Evolutionary conservation across 2,113 vertebrate species (phyloP).

Genomic region (Spea bombifrons): DNA sequence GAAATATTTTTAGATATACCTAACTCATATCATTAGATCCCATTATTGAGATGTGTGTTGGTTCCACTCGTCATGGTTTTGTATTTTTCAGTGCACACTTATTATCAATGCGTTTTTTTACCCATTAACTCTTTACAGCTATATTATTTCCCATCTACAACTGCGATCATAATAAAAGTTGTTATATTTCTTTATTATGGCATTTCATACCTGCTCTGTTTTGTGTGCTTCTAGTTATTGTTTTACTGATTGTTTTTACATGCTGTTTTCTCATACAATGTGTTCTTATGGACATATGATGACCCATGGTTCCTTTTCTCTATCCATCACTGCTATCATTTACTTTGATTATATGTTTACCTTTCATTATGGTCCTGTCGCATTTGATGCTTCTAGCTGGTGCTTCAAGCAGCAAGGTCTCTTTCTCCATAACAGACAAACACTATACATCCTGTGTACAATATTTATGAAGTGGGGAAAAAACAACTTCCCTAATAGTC

Average conservation of each 20-base stretch:
- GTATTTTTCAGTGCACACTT: background rate
- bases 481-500: too few species aligned
- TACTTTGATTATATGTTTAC: too few species aligned
- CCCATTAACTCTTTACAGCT: background rate
- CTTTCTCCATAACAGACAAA: too few species aligned
- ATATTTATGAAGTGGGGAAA: too few species aligned
- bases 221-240: background rate
- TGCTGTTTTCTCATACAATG: background rate
- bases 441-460: too few species aligned
- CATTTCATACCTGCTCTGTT: background rate
- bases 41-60: too few species aligned
- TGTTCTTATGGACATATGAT: background rate
- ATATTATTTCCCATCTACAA: background rate
- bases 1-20: too few species aligned
- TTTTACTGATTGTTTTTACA: constrained; percentile 1
- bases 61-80: too few species aligned
- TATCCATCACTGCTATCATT: background rate
- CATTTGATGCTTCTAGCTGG: too few species aligned
- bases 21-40: too few species aligned
- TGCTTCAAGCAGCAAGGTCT: too few species aligned
- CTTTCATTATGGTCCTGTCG: too few species aligned
- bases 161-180: background rate
- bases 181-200: constrained; percentile 10
- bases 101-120: background rate
- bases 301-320: background rate